Conservation (phyloP, 1,140 invertebrate genomes). For the Euborellia annulipes region DNA sequence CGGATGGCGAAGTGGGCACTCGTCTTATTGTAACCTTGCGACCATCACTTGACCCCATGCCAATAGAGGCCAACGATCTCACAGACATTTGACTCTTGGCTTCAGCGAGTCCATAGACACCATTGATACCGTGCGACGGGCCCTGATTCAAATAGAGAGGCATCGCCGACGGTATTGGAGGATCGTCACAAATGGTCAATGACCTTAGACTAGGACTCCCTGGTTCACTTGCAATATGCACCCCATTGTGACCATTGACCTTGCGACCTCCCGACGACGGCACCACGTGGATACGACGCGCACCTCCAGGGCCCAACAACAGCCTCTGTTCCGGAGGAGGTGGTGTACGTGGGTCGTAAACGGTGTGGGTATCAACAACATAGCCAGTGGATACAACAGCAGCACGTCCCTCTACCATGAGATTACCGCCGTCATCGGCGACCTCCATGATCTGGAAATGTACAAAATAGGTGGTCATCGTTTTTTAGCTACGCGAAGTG, state of each 20-base stretch:
- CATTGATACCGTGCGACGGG: conserved; percentile 15
- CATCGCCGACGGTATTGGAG: conserved; percentile 10
- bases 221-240: conserved; percentile 8
- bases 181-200: conserved; percentile 3
- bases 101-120: conserved; percentile 26
- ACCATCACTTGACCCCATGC: conserved; percentile 73
- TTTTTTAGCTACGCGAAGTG: no score
- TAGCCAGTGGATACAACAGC: no score
- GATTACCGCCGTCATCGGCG: neutral
- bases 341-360: no score
- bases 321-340: no score
- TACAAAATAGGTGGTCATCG: no score
- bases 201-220: conserved; percentile 18
- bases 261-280: no score
- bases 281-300: no score
- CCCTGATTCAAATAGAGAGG: no score
- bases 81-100: conserved; percentile 38
- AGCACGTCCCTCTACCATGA: neutral
- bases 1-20: conserved; percentile 63
- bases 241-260: no score
- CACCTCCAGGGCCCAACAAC: no score
- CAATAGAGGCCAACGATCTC: conserved; percentile 60
- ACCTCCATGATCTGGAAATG: neutral
- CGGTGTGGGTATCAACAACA: no score
- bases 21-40: conserved; percentile 61